Base-by-base conservation (phyloP, 2,113 vertebrate species). In the Uropsilus gracilis region DNA sequence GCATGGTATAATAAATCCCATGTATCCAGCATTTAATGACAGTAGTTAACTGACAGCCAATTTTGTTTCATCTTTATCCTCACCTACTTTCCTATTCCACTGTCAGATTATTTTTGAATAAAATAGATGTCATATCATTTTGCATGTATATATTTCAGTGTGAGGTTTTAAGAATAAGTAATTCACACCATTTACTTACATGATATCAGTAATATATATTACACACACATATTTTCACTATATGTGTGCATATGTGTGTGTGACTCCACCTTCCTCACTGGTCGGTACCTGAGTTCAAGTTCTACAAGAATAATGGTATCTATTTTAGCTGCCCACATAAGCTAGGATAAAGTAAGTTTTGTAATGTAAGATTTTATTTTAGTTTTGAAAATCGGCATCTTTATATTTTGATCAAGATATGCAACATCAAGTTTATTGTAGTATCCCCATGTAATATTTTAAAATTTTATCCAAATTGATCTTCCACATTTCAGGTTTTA, bases 131-230 rank as follows among this genome's bases (percentile, higher is more conserved):
- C 32, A 18, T 82, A 86, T 71, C 24, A 61, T 55, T 61, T 80
- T 59, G 86, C 63, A 30, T 1, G 3, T 55, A 20, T 73, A 24
- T 73, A 78, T 85, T 77, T 89, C 9, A 50, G 24, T 87, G 30
- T 50, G 13, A 68, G 14, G 34, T 68, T 76, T 42, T 63, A 96
- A 92, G n/a, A 94, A 69, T 55, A 89, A 87, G 37, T 26, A 30
- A 30, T 76, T 87, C 28, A 3, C 37, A 30, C 68, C 48, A 14
- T 34, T 90, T 57, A 59, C 34, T 83, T 84, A 73, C 16, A 59
- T 71, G 6, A 71, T 57, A 77, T 63, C 17, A 4, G 26, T 64
- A 11, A 37, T 59, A 57, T 59, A 24, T 22, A 57, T 22, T 50
- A 53, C 18, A 53, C 5, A 18, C 18, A 53, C 18, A 53, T 53